Percentiles rank a stretch among this genome's conserved stretches.
Evolutionary conservation across 2,888 invertebrate species (phyloP).

Genomic region (Melinaea menophilus): DNA sequence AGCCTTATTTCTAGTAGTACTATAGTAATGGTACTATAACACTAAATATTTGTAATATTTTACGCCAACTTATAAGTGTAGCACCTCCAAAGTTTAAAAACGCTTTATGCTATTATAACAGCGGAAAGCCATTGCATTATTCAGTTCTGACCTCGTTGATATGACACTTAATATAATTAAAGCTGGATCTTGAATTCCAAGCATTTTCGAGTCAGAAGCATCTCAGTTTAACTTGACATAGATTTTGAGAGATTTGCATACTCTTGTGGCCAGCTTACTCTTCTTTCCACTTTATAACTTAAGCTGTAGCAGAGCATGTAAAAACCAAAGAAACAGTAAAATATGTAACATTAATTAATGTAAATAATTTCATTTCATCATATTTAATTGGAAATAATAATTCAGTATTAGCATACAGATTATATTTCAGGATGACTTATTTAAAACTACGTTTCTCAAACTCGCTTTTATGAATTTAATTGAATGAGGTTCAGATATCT

Average conservation of each 20-base stretch:
- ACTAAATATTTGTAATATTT: no score
- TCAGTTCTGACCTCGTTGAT: conserved; percentile 22
- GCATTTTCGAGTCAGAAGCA: conserved; percentile 16
- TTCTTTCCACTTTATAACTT: neutral
- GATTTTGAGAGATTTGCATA: conserved; percentile 18
- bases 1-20: no score
- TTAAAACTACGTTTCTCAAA: neutral
- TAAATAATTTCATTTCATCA: no score
- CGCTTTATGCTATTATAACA: neutral
- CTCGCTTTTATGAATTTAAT: neutral
- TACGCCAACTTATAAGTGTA: no score
- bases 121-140: conserved; percentile 20
- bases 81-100: neutral
- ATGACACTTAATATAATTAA: conserved; percentile 16
- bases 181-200: conserved; percentile 10
- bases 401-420: no score
- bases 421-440: neutral
- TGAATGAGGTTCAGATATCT: neutral
- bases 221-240: conserved; percentile 16
- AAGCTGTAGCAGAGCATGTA: no score
- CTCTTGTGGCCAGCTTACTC: conserved; percentile 1
- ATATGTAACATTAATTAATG: no score
- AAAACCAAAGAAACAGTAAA: no score
- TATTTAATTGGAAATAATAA: no score
- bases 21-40: no score